These are phyloP conservation scores for Cichladusa arquata DNA, from an alignment of 2,113 vertebrate genomes.

Conservation along the genomic window DNA sequence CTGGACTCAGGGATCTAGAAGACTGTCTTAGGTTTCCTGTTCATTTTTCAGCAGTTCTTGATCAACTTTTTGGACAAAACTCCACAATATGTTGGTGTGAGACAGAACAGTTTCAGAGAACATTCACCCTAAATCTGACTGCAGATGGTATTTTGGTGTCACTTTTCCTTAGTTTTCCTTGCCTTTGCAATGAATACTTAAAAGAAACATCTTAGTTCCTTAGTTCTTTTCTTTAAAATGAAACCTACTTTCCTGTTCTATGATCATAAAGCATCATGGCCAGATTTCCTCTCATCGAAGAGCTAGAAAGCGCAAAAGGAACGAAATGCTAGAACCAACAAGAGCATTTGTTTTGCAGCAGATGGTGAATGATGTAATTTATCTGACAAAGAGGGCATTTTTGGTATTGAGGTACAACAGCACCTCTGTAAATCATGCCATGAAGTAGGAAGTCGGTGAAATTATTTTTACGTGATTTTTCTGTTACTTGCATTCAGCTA, in stretches of 20 bases:
- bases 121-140: background rate
- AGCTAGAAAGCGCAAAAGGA: background rate
- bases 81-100: background rate
- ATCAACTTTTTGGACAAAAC: background rate
- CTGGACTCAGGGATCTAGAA: background rate
- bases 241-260: background rate
- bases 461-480: slow-evolving; percentile 7
- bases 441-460: background rate
- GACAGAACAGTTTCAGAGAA: background rate
- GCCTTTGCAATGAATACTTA: background rate
- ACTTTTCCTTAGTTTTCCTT: background rate
- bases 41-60: background rate
- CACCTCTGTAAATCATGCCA: background rate
- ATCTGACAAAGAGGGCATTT: background rate
- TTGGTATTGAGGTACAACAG: background rate
- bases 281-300: background rate
- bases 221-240: background rate
- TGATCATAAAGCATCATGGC: background rate
- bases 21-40: background rate
- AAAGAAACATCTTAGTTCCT: background rate
- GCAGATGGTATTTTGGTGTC: background rate
- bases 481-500: background rate
- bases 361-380: background rate
- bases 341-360: background rate
- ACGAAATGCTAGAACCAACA: background rate